Conservation (phyloP, 2,797 vertebrate genomes). For the Scarus forsteni region DNA sequence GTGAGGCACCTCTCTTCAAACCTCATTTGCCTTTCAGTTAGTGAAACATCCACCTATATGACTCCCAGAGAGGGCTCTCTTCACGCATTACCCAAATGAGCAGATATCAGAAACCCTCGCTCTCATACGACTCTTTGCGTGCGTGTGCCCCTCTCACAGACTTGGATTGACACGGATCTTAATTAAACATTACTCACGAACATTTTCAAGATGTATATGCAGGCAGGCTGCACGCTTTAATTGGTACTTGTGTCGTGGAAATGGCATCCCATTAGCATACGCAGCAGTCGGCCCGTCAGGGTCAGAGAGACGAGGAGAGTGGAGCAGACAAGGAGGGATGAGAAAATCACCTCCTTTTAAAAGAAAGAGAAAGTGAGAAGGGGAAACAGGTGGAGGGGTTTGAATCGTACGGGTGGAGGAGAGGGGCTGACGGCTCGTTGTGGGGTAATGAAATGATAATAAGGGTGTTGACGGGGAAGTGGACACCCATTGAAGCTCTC, state of each 20-base stretch:
- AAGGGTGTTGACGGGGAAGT: constrained; percentile 67
- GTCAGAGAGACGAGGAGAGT: constrained; percentile 44
- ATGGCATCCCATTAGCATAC: constrained; percentile 57
- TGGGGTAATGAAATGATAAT: constrained; percentile 80
- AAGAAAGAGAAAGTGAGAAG: constrained; percentile 18
- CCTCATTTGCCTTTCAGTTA: constrained; percentile 33
- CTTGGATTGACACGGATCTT: constrained; percentile 64
- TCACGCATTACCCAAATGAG: constrained; percentile 42
- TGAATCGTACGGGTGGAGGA: constrained; percentile 23
- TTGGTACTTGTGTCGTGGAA: constrained; percentile 68
- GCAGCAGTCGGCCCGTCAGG: constrained; percentile 50
- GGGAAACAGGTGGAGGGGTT: constrained; percentile 39
- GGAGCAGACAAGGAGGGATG: constrained; percentile 34
- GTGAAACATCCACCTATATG: constrained; percentile 19
- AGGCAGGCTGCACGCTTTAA: constrained; percentile 63
- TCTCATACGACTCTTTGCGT: constrained; percentile 10
- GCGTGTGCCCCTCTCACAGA: constrained; percentile 19
- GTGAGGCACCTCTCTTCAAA: constrained; percentile 24
- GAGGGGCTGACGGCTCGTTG: constrained; percentile 47
- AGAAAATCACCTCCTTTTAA: constrained; percentile 63
- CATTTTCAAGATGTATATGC: constrained; percentile 54
- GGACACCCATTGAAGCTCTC: constrained; percentile 62
- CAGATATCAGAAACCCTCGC: constrained; percentile 20
- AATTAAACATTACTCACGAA: constrained; percentile 72
- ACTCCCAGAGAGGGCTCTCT: constrained; percentile 27